phyloP scores from a whole-genome alignment of 1,140 invertebrate genomes.

The Drosophila jambulina region DNA sequence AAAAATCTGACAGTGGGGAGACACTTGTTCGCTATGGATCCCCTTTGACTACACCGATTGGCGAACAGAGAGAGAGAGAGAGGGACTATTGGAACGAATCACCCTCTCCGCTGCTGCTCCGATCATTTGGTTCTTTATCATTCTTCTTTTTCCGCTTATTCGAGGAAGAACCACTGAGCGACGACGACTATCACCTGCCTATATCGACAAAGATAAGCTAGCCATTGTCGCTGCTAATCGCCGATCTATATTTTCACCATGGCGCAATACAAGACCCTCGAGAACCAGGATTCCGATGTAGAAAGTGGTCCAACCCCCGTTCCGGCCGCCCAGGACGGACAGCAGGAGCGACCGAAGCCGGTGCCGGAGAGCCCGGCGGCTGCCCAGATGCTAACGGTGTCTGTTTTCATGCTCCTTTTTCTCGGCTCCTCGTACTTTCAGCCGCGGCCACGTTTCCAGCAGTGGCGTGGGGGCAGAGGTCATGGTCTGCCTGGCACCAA shows the following conservation, averaged over 20 bases:
- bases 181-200: not conserved
- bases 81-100: not conserved
- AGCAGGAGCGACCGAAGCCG: constrained; percentile 12
- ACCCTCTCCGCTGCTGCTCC: not conserved
- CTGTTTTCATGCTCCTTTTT: constrained; percentile 58
- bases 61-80: not conserved
- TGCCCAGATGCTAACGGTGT: constrained; percentile 61
- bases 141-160: constrained; percentile 16
- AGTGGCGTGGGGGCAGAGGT: not conserved
- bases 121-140: constrained; percentile 30
- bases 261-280: constrained; percentile 37
- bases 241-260: constrained; percentile 9
- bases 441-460: constrained; percentile 28
- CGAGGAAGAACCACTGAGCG: not conserved
- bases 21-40: not conserved
- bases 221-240: constrained; percentile 19
- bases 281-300: constrained; percentile 32
- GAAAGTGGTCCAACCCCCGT: constrained; percentile 3
- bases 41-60: not conserved
- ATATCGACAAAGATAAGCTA: constrained; percentile 35
- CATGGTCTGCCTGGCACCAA: not conserved
- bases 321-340: constrained; percentile 6
- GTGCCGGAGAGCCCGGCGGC: constrained; percentile 27
- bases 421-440: constrained; percentile 58
- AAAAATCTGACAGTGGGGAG: not conserved